phyloP scores from a whole-genome alignment of 2,113 vertebrate species.

The Bubo bubo region DNA sequence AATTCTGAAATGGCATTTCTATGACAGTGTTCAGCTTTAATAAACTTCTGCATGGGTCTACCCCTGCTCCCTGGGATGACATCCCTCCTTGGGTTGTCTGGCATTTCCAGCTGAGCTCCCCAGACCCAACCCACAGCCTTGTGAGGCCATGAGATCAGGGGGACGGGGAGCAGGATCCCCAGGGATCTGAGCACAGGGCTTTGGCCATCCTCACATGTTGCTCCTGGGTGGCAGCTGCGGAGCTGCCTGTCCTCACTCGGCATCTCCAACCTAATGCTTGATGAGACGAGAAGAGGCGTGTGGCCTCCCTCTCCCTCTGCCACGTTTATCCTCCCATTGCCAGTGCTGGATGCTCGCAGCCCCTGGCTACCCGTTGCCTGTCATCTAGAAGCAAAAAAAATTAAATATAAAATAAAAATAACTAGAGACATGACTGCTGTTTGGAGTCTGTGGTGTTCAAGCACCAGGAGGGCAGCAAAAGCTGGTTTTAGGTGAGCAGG shows the following conservation, averaged over 20 bases:
- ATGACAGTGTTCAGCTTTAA: neutral
- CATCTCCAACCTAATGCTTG: neutral
- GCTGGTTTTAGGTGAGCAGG: neutral
- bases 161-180: neutral
- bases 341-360: neutral
- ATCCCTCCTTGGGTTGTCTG: neutral
- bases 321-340: rapidly evolving
- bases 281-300: neutral
- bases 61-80: neutral
- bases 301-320: neutral
- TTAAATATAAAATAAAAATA: neutral
- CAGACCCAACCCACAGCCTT: neutral
- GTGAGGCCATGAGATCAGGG: rapidly evolving
- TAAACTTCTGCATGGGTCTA: rapidly evolving
- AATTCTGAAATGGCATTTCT: neutral
- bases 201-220: neutral
- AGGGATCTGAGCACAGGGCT: neutral
- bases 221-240: neutral
- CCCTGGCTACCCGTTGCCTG: neutral
- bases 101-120: neutral
- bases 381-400: rapidly evolving
- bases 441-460: rapidly evolving
- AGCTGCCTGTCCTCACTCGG: neutral
- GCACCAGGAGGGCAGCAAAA: neutral
- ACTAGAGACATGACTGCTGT: rapidly evolving